phyloP scores from a whole-genome alignment of 2,113 vertebrate genomes.

The Prunella himalayana region DNA sequence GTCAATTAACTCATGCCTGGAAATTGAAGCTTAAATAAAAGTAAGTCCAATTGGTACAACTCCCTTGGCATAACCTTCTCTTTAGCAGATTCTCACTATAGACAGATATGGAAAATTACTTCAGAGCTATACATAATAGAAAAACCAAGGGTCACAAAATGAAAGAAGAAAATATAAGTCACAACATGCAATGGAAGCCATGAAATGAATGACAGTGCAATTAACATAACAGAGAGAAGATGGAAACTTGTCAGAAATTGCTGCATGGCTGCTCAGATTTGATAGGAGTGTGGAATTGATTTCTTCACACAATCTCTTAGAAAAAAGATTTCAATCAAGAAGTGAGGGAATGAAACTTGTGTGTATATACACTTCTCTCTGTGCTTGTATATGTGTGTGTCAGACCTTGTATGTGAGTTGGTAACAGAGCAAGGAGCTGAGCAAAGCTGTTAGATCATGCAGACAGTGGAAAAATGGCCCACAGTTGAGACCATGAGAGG shows the following conservation, averaged over 20 bases:
- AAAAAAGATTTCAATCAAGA: conserved; percentile 47
- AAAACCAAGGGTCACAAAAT: not conserved
- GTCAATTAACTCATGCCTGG: not conserved
- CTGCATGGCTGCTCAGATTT: conserved; percentile 1
- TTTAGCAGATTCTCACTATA: not conserved
- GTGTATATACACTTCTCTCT: not conserved
- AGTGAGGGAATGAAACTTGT: not conserved
- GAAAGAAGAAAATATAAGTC: conserved; percentile 4
- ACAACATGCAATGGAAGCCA: not conserved
- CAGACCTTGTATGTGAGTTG: not conserved
- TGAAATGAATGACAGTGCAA: conserved; percentile 30
- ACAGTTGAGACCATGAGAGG: not conserved
- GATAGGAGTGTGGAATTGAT: conserved; percentile 12
- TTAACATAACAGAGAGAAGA: conserved; percentile 34
- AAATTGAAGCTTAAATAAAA: not conserved
- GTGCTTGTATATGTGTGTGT: not conserved
- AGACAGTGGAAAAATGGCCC: not conserved
- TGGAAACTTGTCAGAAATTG: conserved; percentile 35
- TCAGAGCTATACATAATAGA: not conserved
- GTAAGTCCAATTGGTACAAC: not conserved
- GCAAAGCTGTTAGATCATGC: not conserved
- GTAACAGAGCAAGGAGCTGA: not conserved
- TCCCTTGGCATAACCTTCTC: not conserved
- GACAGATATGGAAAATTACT: not conserved
- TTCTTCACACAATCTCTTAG: conserved; percentile 26